phyloP scores from a whole-genome alignment of 2,113 vertebrate genomes.

The Petromus typicus region DNA sequence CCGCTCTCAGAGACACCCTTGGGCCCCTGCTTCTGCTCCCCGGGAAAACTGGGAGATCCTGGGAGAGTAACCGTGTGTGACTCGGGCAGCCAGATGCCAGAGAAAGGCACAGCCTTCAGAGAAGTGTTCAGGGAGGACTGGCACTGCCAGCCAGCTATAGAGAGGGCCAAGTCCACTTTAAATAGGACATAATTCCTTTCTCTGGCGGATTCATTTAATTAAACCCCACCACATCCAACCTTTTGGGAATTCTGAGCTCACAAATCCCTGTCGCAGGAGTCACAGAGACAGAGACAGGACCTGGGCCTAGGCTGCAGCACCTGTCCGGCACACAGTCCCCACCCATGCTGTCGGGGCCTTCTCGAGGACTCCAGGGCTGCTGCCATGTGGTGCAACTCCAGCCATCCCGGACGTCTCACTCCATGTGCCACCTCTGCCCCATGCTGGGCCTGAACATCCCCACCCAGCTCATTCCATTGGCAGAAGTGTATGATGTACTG shows the following conservation, averaged over 20 bases:
- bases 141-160: not conserved
- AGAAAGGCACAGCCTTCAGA: not conserved
- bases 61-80: not conserved
- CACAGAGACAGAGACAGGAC: not conserved
- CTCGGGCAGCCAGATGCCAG: not conserved
- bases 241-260: slow-evolving; percentile 6
- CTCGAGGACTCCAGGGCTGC: not conserved
- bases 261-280: slow-evolving; percentile 13
- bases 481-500: not conserved
- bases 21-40: not conserved
- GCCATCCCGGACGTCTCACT: not conserved
- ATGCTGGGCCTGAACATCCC: not conserved
- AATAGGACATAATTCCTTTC: not conserved
- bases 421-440: not conserved
- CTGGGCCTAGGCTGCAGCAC: not conserved
- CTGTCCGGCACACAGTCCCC: not conserved
- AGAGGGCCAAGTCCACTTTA: slow-evolving; percentile 13
- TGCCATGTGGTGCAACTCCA: not conserved
- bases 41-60: not conserved
- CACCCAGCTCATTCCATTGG: not conserved
- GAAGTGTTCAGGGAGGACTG: not conserved
- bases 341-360: not conserved
- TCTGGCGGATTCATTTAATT: slow-evolving; percentile 63
- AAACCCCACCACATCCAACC: slow-evolving; percentile 46
- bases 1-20: not conserved